Evolutionary conservation across 1,140 invertebrate genomes (phyloP).

Genomic region (Nasonia vitripennis): DNA sequence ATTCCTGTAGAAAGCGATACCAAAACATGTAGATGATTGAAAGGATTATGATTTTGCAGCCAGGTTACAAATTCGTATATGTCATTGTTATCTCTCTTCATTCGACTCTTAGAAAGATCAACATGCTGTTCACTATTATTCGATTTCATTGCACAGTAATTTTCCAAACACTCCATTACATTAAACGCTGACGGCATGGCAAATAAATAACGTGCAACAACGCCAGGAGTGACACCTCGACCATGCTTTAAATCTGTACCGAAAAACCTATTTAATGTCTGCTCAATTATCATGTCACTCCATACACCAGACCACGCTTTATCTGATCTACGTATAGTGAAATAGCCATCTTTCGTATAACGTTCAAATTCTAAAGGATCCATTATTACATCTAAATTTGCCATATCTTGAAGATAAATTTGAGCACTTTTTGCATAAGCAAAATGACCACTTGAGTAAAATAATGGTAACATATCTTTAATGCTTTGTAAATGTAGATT

Average conservation of each 20-base stretch:
- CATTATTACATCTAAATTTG: constrained; percentile 57
- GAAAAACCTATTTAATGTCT: too few relatives aligned
- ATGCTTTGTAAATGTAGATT: too few relatives aligned
- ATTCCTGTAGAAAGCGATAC: constrained; percentile 65
- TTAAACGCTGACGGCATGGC: constrained; percentile 49
- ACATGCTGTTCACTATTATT: constrained; percentile 69
- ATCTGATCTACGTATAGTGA: constrained; percentile 62
- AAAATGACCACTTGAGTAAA: constrained; percentile 65
- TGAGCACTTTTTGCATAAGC: constrained; percentile 65
- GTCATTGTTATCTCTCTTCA: constrained; percentile 66
- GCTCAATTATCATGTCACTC: too few relatives aligned
- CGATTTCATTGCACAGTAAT: constrained; percentile 61
- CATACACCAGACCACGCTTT: constrained; percentile 70
- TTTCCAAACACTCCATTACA: constrained; percentile 61
- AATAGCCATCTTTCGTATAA: constrained; percentile 59
- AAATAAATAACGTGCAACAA: too few relatives aligned
- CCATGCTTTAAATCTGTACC: too few relatives aligned
- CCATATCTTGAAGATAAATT: constrained; percentile 67
- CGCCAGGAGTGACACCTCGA: too few relatives aligned
- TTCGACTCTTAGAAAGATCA: constrained; percentile 65
- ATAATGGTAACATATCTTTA: too few relatives aligned
- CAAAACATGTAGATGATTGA: constrained; percentile 58
- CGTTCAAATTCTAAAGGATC: constrained; percentile 60
- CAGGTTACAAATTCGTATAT: constrained; percentile 64
- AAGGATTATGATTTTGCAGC: constrained; percentile 65